A percentile compares a stretch with the other conserved stretches of the same genome.
These are phyloP conservation scores for Capitulum mitella DNA, from an alignment of 2,888 invertebrate genomes.

Conservation along the genomic window DNA sequence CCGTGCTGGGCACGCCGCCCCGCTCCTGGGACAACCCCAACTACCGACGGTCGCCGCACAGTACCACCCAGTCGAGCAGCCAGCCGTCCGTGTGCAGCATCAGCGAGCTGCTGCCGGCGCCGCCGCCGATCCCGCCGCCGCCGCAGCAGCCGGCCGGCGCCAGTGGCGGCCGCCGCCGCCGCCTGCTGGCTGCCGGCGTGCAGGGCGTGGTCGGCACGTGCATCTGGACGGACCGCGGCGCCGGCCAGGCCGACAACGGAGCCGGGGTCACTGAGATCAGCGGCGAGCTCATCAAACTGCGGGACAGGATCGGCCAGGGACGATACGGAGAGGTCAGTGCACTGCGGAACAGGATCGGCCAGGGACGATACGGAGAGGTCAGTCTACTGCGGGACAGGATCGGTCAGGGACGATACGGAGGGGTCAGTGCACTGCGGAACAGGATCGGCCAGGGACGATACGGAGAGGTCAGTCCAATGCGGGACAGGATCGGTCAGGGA, in stretches of 20 bases:
- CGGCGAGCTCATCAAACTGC: background rate
- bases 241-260: background rate
- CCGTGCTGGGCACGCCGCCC: background rate
- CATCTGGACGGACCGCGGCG: conserved; percentile 27
- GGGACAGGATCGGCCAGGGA: background rate
- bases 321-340: conserved; percentile 4
- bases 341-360: background rate
- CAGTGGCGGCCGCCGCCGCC: background rate
- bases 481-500: too few species aligned
- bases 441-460: too few species aligned
- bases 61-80: background rate
- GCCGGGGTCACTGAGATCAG: background rate
- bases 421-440: too few species aligned
- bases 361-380: background rate
- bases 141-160: background rate
- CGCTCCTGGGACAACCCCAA: conserved; percentile 26
- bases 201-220: conserved; percentile 33
- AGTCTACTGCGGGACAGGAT: too few species aligned
- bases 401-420: too few species aligned
- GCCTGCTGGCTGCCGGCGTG: conserved; percentile 28
- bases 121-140: conserved; percentile 18
- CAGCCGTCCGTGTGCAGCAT: conserved; percentile 13
- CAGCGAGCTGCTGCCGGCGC: conserved; percentile 8
- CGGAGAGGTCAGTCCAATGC: too few species aligned
- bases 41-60: conserved; percentile 19